phyloP scores from a whole-genome alignment of 2,113 vertebrate species.

The Marcusenius ussheri region DNA sequence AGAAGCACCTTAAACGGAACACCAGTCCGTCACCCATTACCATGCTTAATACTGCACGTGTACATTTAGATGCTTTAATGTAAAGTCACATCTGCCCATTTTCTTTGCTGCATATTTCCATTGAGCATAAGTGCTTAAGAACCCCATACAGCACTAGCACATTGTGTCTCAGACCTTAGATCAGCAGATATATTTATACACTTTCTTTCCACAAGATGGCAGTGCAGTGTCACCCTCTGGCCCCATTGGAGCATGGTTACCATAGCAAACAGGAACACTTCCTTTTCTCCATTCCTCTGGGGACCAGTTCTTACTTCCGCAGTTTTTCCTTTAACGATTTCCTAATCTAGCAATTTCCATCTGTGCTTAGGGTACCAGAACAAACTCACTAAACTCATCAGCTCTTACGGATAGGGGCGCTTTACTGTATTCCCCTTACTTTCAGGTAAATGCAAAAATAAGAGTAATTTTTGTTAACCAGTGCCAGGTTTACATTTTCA shows the following conservation, averaged over 20 bases:
- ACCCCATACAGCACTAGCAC: neutral
- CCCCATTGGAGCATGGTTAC: constrained; percentile 6
- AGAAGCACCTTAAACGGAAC: neutral
- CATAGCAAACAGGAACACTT: constrained; percentile 10
- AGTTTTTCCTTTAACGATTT: neutral
- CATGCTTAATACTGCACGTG: neutral
- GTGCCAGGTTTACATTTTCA: neutral
- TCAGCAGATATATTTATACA: neutral
- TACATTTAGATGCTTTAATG: neutral
- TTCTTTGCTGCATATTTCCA: neutral
- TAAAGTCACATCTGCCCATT: neutral
- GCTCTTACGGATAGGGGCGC: neutral
- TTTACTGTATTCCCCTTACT: neutral
- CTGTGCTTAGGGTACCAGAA: neutral
- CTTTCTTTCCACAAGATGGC: constrained; percentile 42
- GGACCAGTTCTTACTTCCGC: constrained; percentile 8
- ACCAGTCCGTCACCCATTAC: neutral
- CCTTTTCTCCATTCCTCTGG: neutral
- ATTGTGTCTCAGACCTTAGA: neutral
- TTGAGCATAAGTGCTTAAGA: neutral
- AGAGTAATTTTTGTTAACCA: neutral
- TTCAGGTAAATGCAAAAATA: neutral
- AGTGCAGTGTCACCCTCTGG: constrained; percentile 32
- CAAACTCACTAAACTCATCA: neutral
- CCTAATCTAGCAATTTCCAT: constrained; percentile 7